phyloP scores from a whole-genome alignment of 2,113 vertebrate genomes.

The Psittacara wagleri region DNA sequence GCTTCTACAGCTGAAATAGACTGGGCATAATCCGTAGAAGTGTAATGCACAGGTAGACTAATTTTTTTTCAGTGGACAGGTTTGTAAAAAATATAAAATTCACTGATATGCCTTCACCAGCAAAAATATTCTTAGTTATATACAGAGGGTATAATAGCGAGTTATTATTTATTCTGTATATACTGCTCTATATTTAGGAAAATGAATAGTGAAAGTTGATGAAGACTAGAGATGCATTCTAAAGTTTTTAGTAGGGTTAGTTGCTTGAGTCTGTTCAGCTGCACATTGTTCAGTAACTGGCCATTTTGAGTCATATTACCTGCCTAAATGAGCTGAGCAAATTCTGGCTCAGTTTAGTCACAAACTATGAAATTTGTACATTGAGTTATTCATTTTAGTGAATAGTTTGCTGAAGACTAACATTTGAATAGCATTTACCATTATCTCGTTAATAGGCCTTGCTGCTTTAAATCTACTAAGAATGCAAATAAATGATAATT shows the following conservation, averaged over 20 bases:
- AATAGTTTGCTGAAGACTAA: conserved; percentile 70
- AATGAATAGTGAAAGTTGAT: neutral
- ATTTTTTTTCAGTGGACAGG: neutral
- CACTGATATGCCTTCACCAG: neutral
- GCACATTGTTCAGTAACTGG: conserved; percentile 11
- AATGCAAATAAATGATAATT: conserved; percentile 85
- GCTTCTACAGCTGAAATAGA: neutral
- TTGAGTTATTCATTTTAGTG: conserved; percentile 59
- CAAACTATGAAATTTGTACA: conserved; percentile 61
- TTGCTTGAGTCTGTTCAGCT: conserved; percentile 23
- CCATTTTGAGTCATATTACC: conserved; percentile 41
- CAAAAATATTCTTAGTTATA: neutral
- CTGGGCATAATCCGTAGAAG: neutral
- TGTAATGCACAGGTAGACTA: neutral
- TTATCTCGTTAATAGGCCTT: conserved; percentile 79
- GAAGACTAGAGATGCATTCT: neutral
- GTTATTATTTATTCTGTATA: neutral
- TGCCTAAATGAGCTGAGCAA: conserved; percentile 61
- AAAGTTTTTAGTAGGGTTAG: neutral
- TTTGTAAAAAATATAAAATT: neutral
- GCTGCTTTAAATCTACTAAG: conserved; percentile 79
- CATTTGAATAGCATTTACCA: conserved; percentile 70
- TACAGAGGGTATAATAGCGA: neutral
- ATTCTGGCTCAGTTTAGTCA: conserved; percentile 51
- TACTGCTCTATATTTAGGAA: neutral